phyloP scores from a whole-genome alignment of 2,888 invertebrate species.

The Habrosyne pyritoides region DNA sequence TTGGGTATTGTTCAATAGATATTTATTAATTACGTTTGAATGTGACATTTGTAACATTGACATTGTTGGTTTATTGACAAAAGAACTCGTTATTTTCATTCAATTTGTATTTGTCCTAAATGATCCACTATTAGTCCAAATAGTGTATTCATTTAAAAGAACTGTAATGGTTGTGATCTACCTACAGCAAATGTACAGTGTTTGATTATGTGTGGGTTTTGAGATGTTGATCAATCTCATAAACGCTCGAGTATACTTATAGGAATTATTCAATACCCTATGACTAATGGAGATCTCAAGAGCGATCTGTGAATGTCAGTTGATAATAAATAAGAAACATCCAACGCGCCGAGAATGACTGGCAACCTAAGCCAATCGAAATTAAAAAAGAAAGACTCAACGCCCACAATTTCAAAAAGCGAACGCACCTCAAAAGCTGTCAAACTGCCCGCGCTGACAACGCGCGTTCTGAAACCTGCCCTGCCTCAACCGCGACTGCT shows the following conservation, averaged over 20 bases:
- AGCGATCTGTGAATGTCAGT: conserved; percentile 27
- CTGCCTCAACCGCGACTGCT: conserved; percentile 67
- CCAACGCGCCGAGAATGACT: conserved; percentile 31
- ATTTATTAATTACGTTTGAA: conserved; percentile 8
- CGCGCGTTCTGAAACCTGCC: conserved; percentile 58
- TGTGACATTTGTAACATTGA: conserved; percentile 2
- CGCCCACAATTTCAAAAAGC: conserved; percentile 76
- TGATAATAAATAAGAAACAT: conserved; percentile 28
- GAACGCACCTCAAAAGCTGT: conserved; percentile 80
- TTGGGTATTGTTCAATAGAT: conserved; percentile 36
- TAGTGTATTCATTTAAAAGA: too few relatives aligned
- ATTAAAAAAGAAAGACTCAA: conserved; percentile 51
- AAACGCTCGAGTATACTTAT: not conserved
- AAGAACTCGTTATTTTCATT: not conserved
- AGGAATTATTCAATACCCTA: not conserved
- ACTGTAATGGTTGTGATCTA: too few relatives aligned
- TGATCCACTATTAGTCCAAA: too few relatives aligned
- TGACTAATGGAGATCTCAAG: conserved; percentile 15
- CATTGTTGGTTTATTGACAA: conserved; percentile 1
- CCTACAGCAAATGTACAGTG: too few relatives aligned
- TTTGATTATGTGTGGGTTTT: not conserved
- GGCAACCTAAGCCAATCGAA: conserved; percentile 63
- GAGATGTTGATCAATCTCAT: not conserved
- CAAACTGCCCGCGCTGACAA: conserved; percentile 67
- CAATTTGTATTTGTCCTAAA: not conserved